Evolutionary conservation across 2,888 invertebrate genomes (phyloP).

Genomic region (Dicyrtomina minuta): DNA sequence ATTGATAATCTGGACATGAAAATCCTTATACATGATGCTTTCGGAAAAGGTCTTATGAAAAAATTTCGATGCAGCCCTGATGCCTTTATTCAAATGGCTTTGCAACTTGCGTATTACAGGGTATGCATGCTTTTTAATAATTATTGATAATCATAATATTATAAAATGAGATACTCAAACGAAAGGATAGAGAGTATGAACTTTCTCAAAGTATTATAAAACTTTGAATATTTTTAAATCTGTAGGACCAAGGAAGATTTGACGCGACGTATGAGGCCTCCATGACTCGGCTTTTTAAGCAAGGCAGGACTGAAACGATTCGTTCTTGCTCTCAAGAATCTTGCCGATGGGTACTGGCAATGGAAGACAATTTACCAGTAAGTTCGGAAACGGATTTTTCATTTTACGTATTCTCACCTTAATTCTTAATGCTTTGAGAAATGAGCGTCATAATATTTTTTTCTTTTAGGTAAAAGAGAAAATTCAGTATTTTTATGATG

Average conservation of each 20-base stretch:
- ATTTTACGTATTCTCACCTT: too few species aligned
- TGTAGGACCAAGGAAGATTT: constrained; percentile 82
- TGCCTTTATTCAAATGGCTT: constrained; percentile 93
- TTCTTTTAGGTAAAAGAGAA: constrained; percentile 68
- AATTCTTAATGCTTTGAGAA: too few species aligned
- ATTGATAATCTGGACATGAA: constrained; percentile 87
- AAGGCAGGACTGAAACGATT: constrained; percentile 97
- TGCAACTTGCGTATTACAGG: constrained; percentile 89
- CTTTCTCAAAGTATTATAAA: not conserved
- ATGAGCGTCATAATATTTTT: too few species aligned
- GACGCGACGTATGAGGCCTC: constrained; percentile 97
- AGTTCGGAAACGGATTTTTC: constrained; percentile 52
- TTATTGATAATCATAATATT: not conserved
- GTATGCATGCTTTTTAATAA: too few species aligned
- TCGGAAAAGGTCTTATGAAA: constrained; percentile 97
- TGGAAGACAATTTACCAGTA: constrained; percentile 73
- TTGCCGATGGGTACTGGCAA: constrained; percentile 85
- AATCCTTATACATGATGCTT: constrained; percentile 79
- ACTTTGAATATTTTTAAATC: constrained; percentile 15
- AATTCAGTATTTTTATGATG: constrained; percentile 69
- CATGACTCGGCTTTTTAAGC: constrained; percentile 94
- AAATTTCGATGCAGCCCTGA: constrained; percentile 89
- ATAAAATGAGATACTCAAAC: too few species aligned
- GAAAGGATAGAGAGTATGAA: not conserved
- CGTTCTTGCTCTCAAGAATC: constrained; percentile 95